Base-by-base conservation (phyloP, 1,140 invertebrate species). In the Pseudomyrmex sp. region DNA sequence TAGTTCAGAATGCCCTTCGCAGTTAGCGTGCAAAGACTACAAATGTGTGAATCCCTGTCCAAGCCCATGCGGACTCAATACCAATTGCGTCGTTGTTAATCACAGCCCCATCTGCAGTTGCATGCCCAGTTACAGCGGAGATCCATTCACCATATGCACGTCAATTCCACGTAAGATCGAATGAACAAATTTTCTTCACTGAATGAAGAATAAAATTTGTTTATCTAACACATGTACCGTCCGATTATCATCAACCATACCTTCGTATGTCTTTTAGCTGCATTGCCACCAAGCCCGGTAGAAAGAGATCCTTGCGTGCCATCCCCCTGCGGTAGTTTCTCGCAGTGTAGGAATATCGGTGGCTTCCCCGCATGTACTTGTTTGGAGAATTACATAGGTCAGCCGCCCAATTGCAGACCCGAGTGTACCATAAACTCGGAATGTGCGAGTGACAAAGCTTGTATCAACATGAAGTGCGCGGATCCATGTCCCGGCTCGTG, bases 401-500 rank as follows among this genome's bases (percentile, higher is more conserved):
- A 95, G 88, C 97, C 97, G 48, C 96, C 96, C 18, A 95, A 95
- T 85, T 97, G 96, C 89, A 94, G 96, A 91, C 96, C 96, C 4
- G 96, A 97, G 93, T 97, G 96, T 91, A 95, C 93, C 20, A 95
- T 96, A 66, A 96, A 96, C 88, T 92, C 95, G 0, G 96, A 96
- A 89, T 97, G 96, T 88, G 63, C 95, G 0, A 95, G 95, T 87
- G 94, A 95, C 79, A 92, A 92, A 44, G 96, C 96, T 61, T 97
- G 96, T 89, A 95, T 96, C 56, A 95, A 95, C 77, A 95, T 96
- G 69, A 96, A 96, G 91, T 97, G 97, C 91, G 92, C 94, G 82
- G 96, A 97, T 91, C 97, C 97, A 73, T 97, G 97, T 90, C 95
- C 95, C 7, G 96, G 96, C 26, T 95, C 96, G 7, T 97, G 97